These are phyloP conservation scores for Anastrepha obliqua DNA, from an alignment of 1,140 invertebrate genomes.

Conservation along the genomic window DNA sequence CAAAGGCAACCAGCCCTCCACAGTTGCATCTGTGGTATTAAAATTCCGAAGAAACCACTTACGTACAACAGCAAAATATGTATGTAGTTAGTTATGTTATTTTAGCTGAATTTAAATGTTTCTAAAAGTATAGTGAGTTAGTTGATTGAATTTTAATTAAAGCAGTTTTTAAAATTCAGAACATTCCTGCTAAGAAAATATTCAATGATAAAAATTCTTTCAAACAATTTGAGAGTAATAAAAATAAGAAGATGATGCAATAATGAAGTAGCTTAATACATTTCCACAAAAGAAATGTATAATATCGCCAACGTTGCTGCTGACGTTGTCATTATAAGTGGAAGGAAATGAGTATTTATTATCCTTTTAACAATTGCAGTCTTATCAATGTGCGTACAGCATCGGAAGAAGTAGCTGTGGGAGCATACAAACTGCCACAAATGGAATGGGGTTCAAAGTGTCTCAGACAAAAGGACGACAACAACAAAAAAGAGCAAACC, in stretches of 20 bases:
- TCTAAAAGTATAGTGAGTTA: conserved; percentile 27
- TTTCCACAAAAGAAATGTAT: not conserved
- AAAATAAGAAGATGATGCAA: conserved; percentile 1
- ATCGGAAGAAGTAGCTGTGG: not conserved
- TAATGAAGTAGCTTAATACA: conserved; percentile 12
- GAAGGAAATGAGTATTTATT: conserved; percentile 39
- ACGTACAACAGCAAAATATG: not conserved
- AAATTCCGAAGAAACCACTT: conserved; percentile 16
- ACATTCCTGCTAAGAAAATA: not conserved
- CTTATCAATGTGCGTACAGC: conserved; percentile 41
- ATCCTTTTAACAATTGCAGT: conserved; percentile 50
- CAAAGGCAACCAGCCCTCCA: not conserved
- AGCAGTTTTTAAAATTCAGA: conserved; percentile 36
- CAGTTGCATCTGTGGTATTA: conserved; percentile 30
- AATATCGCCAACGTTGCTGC: not conserved
- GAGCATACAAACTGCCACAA: not conserved
- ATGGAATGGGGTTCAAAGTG: not conserved
- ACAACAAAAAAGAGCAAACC: not conserved
- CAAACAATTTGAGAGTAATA: not conserved
- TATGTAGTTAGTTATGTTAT: not conserved
- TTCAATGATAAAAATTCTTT: conserved; percentile 16
- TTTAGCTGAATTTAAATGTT: conserved; percentile 47
- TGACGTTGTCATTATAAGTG: not conserved
- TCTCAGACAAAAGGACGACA: not conserved
- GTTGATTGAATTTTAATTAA: conserved; percentile 52